phyloP scores from a whole-genome alignment of 2,113 vertebrate genomes.

The Centropus bengalensis region DNA sequence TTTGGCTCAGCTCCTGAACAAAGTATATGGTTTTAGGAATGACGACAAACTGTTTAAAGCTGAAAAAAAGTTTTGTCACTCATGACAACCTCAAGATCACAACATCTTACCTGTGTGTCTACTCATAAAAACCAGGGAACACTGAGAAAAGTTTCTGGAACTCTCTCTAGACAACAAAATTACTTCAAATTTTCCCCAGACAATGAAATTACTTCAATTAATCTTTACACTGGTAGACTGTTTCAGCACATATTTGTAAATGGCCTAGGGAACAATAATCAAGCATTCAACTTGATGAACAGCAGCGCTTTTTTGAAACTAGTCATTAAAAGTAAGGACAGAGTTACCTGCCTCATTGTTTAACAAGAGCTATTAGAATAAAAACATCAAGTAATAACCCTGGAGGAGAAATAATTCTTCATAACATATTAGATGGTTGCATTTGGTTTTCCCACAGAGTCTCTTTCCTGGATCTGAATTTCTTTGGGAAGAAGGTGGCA shows the following conservation, averaged over 20 bases:
- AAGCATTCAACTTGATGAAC: conserved; percentile 69
- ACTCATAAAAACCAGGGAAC: background rate
- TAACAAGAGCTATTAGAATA: conserved; percentile 61
- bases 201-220: conserved; percentile 65
- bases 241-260: conserved; percentile 50
- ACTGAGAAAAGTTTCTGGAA: conserved; percentile 13
- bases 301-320: conserved; percentile 40
- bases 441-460: conserved; percentile 26
- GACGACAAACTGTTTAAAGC: background rate
- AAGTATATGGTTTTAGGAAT: background rate
- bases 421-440: conserved; percentile 48
- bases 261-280: conserved; percentile 67
- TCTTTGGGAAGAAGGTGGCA: background rate
- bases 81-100: background rate
- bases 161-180: conserved; percentile 43
- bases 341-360: conserved; percentile 60
- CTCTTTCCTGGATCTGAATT: background rate
- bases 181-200: conserved; percentile 27
- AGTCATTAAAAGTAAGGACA: conserved; percentile 59
- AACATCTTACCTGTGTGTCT: background rate
- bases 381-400: conserved; percentile 53
- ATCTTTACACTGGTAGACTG: conserved; percentile 59
- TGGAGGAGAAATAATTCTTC: conserved; percentile 58
- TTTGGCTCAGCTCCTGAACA: background rate
- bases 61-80: background rate